Conservation (phyloP, 37 sponge, comb jelly and placozoan genomes). For the Mnemiopsis leidyi region DNA sequence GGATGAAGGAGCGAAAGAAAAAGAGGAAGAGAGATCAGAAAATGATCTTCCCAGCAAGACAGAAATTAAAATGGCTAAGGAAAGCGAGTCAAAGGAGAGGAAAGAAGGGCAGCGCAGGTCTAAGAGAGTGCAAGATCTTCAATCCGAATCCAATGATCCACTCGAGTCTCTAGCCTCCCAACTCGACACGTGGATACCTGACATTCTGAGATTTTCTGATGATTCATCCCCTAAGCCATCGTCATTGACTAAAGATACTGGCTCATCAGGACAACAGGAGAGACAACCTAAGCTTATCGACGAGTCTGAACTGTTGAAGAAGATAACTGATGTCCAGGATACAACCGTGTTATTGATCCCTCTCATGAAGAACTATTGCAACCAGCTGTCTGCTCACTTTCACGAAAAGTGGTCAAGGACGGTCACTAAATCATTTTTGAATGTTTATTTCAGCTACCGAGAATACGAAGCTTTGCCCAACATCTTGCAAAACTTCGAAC, state of each 20-base stretch:
- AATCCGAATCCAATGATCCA: constrained; percentile 21
- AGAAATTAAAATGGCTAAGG: not conserved
- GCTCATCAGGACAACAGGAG: not conserved
- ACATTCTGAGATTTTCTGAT: not conserved
- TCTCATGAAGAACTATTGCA: constrained; percentile 57
- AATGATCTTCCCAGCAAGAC: not conserved
- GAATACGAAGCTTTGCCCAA: constrained; percentile 56
- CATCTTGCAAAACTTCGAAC: constrained; percentile 33
- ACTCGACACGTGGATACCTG: constrained; percentile 53
- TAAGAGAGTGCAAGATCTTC: constrained; percentile 42
- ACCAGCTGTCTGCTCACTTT: constrained; percentile 18
- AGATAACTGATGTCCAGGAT: not conserved
- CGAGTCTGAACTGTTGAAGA: constrained; percentile 3
- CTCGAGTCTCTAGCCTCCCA: not conserved
- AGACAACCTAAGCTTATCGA: not conserved
- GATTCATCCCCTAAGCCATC: not conserved
- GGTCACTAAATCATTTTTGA: constrained; percentile 16
- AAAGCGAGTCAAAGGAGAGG: not conserved
- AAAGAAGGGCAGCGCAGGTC: constrained; percentile 45
- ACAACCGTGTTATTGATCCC: not conserved
- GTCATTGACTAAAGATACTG: not conserved
- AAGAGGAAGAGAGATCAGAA: not conserved
- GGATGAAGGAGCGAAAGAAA: not conserved
- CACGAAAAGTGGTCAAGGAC: constrained; percentile 17
- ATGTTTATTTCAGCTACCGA: constrained; percentile 44